Evolutionary conservation across 2,888 invertebrate genomes (phyloP).

Genomic region (Trisateles emortualis): DNA sequence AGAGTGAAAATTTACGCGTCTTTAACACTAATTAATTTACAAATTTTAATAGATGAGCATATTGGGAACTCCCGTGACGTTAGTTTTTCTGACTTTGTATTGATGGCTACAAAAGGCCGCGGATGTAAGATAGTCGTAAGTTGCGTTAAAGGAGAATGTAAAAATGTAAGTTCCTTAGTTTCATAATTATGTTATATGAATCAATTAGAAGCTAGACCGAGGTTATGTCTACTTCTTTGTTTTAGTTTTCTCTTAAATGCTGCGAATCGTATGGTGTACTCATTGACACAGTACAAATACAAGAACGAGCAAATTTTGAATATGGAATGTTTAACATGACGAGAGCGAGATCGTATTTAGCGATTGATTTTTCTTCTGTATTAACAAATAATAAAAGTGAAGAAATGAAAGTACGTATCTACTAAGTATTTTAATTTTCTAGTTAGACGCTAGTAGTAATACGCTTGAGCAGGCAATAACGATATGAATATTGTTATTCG

Average conservation of each 20-base stretch:
- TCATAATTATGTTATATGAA: no score
- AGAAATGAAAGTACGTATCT: conserved; percentile 54
- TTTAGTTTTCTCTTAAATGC: conserved; percentile 48
- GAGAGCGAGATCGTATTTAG: conserved; percentile 42
- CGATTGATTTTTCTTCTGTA: conserved; percentile 55
- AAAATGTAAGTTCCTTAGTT: conserved; percentile 54
- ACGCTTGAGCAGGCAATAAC: no score
- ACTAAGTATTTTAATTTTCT: background rate
- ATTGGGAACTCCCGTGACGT: conserved; percentile 66
- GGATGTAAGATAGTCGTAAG: conserved; percentile 62
- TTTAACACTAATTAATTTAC: no score
- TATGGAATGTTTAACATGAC: conserved; percentile 53
- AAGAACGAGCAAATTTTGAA: conserved; percentile 48
- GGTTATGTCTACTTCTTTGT: background rate
- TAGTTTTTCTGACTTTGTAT: conserved; percentile 60
- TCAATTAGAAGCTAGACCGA: no score
- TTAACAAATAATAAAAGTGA: conserved; percentile 41
- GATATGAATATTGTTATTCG: background rate
- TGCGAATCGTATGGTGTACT: conserved; percentile 37
- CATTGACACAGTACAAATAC: conserved; percentile 53
- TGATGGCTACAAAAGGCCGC: conserved; percentile 51
- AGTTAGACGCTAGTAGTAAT: no score
- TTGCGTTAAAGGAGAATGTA: conserved; percentile 54
- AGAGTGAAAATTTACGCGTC: no score
- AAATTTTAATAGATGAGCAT: conserved; percentile 50